Conservation (phyloP, 1,140 invertebrate species). For the Cydia amplana region DNA sequence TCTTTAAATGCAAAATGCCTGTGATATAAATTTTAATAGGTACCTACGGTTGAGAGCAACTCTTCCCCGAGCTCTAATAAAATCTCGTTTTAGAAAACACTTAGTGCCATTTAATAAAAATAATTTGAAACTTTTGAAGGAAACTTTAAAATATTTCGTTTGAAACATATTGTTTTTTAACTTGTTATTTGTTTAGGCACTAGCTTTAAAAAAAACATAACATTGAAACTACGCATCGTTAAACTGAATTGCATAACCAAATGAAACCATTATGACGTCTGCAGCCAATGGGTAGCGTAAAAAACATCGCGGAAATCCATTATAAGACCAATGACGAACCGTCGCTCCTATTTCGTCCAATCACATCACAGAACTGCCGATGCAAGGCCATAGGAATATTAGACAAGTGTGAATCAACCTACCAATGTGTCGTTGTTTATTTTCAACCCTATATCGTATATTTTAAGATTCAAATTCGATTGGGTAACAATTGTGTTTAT, state of each 20-base stretch:
- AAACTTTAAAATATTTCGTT: too few species aligned
- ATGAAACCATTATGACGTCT: not conserved
- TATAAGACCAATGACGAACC: not conserved
- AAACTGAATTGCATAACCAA: not conserved
- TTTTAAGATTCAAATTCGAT: not conserved
- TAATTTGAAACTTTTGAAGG: too few species aligned
- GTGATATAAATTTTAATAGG: too few species aligned
- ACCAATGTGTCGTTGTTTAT: not conserved
- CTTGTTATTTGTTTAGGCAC: too few species aligned
- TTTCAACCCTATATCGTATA: not conserved
- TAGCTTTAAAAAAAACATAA: too few species aligned
- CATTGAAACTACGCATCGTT: conserved; percentile 10
- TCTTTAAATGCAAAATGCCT: too few species aligned
- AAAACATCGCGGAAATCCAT: not conserved
- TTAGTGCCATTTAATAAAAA: too few species aligned
- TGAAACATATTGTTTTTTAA: too few species aligned
- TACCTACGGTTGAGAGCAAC: too few species aligned
- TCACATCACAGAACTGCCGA: conserved; percentile 25
- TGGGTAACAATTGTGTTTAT: not conserved
- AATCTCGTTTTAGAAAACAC: too few species aligned
- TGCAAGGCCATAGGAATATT: conserved; percentile 15
- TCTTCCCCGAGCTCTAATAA: too few species aligned
- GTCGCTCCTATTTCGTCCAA: not conserved
- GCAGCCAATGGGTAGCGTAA: not conserved
- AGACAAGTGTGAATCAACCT: not conserved